phyloP scores from a whole-genome alignment of 2,888 invertebrate species.

The Tuta absoluta region DNA sequence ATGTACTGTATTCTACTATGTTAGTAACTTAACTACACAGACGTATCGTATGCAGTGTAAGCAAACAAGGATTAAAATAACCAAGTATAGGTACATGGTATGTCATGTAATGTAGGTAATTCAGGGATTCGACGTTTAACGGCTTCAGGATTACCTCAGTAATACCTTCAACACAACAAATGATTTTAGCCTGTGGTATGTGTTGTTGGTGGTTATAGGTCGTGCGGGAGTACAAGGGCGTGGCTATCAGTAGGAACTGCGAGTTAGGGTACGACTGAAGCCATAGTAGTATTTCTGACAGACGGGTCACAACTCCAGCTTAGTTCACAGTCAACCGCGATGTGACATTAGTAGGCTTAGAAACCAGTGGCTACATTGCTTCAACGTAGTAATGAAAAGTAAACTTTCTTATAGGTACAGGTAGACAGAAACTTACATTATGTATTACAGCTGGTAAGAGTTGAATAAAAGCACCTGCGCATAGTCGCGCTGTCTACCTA shows the following conservation, averaged over 20 bases:
- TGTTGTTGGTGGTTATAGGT: slow-evolving; percentile 11
- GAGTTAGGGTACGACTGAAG: slow-evolving; percentile 60
- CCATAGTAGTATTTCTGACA: slow-evolving; percentile 54
- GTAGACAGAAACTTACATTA: not conserved
- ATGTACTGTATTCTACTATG: slow-evolving; percentile 29
- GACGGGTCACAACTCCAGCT: slow-evolving; percentile 61
- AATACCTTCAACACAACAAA: slow-evolving; percentile 75
- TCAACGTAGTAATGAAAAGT: slow-evolving; percentile 53
- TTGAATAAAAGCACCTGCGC: no score
- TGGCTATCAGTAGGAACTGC: slow-evolving; percentile 44
- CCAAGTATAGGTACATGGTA: slow-evolving; percentile 59
- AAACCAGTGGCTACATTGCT: slow-evolving; percentile 44
- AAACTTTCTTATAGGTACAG: slow-evolving; percentile 39
- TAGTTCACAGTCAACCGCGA: slow-evolving; percentile 59
- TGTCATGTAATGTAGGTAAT: slow-evolving; percentile 78
- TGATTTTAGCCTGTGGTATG: slow-evolving; percentile 66
- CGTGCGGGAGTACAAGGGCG: slow-evolving; percentile 40
- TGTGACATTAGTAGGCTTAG: slow-evolving; percentile 57
- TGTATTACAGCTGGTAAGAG: no score
- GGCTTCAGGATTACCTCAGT: slow-evolving; percentile 78
- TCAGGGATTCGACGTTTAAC: slow-evolving; percentile 76
- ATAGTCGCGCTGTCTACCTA: no score
- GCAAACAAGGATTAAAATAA: slow-evolving; percentile 74
- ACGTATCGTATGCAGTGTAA: slow-evolving; percentile 54
- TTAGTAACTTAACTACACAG: slow-evolving; percentile 32